Evolutionary conservation across 2,888 invertebrate species (phyloP).

Genomic region (Calameuta idolon): DNA sequence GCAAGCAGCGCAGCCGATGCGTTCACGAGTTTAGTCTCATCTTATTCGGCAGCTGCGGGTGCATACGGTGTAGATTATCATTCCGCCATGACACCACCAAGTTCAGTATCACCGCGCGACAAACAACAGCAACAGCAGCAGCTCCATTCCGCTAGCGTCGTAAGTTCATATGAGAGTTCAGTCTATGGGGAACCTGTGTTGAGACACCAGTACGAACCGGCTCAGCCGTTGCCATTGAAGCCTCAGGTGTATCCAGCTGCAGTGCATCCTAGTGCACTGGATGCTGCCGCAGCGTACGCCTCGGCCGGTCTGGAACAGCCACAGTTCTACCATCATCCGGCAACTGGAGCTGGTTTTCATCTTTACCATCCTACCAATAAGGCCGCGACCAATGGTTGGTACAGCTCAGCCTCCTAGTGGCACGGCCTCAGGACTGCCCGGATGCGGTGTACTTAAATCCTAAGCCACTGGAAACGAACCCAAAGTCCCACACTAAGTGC

Average conservation of each 20-base stretch:
- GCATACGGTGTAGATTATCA: constrained; percentile 85
- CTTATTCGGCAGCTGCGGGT: constrained; percentile 68
- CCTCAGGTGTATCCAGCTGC: constrained; percentile 85
- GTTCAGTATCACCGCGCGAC: constrained; percentile 95
- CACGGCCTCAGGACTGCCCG: constrained; percentile 27
- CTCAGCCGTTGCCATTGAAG: constrained; percentile 83
- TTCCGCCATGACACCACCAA: constrained; percentile 95
- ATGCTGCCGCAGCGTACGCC: constrained; percentile 72
- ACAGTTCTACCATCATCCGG: constrained; percentile 85
- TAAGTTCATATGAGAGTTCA: constrained; percentile 75
- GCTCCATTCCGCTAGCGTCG: constrained; percentile 69
- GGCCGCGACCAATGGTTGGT: constrained; percentile 81
- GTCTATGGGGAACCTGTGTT: constrained; percentile 68
- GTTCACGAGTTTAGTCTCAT: constrained; percentile 72
- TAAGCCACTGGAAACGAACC: constrained; percentile 43
- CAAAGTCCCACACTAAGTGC: constrained; percentile 45
- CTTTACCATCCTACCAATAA: constrained; percentile 86
- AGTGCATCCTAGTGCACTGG: constrained; percentile 69
- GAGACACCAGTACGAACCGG: constrained; percentile 70
- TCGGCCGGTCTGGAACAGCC: constrained; percentile 79
- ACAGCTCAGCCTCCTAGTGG: constrained; percentile 81
- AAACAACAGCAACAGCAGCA: constrained; percentile 72
- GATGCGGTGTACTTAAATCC: constrained; percentile 61
- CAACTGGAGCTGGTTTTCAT: constrained; percentile 83
- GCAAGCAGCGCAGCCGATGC: constrained; percentile 67